Evolutionary conservation across 2,797 vertebrate genomes (phyloP), one percentile per base, ranked within the genome.

Genomic region (Centroberyx gerrardi): DNA sequence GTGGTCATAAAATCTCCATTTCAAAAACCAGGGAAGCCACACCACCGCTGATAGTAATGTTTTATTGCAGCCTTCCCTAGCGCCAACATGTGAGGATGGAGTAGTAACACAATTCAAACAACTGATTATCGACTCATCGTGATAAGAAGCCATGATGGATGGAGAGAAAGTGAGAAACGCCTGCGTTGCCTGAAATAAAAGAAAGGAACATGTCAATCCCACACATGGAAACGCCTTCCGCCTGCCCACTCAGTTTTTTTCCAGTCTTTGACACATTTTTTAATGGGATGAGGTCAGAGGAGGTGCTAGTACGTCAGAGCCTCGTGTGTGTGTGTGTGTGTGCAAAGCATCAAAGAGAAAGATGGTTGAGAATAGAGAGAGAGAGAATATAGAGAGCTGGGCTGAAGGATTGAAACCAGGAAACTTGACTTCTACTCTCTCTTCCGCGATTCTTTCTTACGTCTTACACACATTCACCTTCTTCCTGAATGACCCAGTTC

Each of bases 281-380:
- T 64, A 52, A 48, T 61, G 31, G 17, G 14, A 52, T 29, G 59
- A 15, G 3, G n/a, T 38, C 56, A 38, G 56, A 59, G n/a, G 56
- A 15, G 17, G 51, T 56, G 12, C 22, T 15, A 3, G 22, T 12
- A 29, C 13, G 12, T 27, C 18, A 28, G 56, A 18, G 17, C 6
- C 8, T 31, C 22, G 55, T 40, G 58, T 38, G 15, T 59, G 56
- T 59, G 56, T 59, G 56, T 58, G 55, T 59, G 56, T 59, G 56
- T 59, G 56, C 40, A 42, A 42, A 42, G 40, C 40, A 42, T 42
- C 40, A 42, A 42, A 42, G 40, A 12, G 12, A 42, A 42, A 12
- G 40, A 42, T 13, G 10, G 40, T 12, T 13, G 9, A 13, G 40
- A 42, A 42, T 3, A 42, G 10, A 42, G 40, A 42, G 12, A 33